Conservation (phyloP, 1,140 invertebrate species). For the Capitella teleta region DNA sequence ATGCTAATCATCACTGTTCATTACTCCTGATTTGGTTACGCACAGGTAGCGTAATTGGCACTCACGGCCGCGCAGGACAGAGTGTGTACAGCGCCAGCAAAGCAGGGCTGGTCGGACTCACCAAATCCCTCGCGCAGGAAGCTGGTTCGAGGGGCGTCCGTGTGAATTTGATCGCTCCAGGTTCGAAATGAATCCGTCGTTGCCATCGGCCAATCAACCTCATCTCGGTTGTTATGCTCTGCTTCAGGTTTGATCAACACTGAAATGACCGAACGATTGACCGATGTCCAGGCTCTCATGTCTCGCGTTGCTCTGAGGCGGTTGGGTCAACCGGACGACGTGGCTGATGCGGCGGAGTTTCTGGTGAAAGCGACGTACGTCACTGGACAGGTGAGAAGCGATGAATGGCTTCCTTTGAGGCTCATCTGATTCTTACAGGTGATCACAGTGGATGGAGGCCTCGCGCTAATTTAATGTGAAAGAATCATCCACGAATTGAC, state of each 20-base stretch:
- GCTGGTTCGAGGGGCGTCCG: slow-evolving; percentile 54
- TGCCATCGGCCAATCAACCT: background rate
- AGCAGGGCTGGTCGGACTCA: slow-evolving; percentile 68
- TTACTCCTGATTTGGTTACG: background rate
- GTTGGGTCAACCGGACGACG: background rate
- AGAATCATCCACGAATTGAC: too few relatives aligned
- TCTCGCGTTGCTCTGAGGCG: background rate
- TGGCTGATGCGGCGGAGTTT: background rate
- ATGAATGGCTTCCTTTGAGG: too few relatives aligned
- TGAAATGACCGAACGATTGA: background rate
- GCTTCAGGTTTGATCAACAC: slow-evolving; percentile 2
- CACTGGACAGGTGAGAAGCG: background rate
- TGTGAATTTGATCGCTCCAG: slow-evolving; percentile 68
- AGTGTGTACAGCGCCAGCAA: slow-evolving; percentile 74
- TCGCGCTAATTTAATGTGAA: too few relatives aligned
- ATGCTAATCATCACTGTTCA: background rate
- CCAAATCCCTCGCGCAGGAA: slow-evolving; percentile 69
- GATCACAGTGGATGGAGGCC: too few relatives aligned
- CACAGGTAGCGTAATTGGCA: slow-evolving; percentile 7
- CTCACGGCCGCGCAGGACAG: slow-evolving; percentile 68
- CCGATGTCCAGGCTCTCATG: background rate
- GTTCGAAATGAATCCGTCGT: slow-evolving; percentile 22
- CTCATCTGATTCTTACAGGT: too few relatives aligned
- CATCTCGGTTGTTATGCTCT: background rate
- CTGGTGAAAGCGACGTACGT: background rate